phyloP scores from a whole-genome alignment of 2,113 vertebrate genomes.

The Rattus rattus region DNA sequence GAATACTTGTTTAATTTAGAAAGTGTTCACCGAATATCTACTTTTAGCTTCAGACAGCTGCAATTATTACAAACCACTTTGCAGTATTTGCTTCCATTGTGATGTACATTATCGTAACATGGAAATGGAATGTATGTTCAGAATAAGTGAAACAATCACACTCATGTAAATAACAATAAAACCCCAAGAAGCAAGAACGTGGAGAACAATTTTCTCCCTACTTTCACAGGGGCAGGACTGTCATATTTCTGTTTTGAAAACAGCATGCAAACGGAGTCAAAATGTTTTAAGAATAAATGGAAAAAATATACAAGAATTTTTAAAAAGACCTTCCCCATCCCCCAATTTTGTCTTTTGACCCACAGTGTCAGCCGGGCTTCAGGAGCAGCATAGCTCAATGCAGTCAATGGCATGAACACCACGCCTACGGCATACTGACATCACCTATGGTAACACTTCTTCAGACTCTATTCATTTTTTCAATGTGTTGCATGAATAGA shows the following conservation, averaged over 20 bases:
- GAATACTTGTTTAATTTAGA: background rate
- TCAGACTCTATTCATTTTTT: slow-evolving; percentile 59
- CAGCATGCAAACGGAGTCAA: slow-evolving; percentile 58
- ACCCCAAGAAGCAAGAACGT: background rate
- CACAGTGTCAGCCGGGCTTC: background rate
- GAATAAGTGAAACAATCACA: background rate
- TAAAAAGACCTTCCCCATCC: slow-evolving; percentile 24
- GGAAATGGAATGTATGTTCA: background rate
- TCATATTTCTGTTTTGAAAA: slow-evolving; percentile 42
- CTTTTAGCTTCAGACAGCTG: background rate
- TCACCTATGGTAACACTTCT: slow-evolving; percentile 58
- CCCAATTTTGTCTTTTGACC: background rate
- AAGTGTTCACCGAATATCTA: background rate
- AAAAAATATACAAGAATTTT: slow-evolving; percentile 12
- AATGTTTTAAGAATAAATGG: slow-evolving; percentile 2
- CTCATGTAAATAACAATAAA: slow-evolving; percentile 36
- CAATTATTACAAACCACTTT: background rate
- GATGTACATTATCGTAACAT: background rate
- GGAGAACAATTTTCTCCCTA: background rate
- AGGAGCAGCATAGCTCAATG: background rate
- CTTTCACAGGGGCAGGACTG: background rate
- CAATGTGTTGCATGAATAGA: slow-evolving; percentile 6
- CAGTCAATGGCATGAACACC: background rate
- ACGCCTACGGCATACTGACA: slow-evolving; percentile 55
- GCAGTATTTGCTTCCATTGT: background rate